These are phyloP conservation scores for Neostethus bicornis DNA, from an alignment of 2,797 vertebrate genomes.

Conservation along the genomic window DNA sequence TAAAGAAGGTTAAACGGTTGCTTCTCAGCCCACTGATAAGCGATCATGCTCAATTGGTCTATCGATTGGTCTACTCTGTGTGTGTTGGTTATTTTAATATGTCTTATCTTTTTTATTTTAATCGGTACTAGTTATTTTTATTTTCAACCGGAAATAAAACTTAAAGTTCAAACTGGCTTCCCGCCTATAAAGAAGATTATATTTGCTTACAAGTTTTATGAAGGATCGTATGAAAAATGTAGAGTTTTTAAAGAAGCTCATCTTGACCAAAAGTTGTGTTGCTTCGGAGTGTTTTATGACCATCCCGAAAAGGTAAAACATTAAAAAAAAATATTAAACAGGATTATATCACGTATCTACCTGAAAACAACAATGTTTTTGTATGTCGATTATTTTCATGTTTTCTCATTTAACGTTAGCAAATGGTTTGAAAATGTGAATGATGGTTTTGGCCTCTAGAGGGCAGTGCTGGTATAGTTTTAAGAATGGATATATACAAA, in stretches of 20 bases:
- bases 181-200: constrained; percentile 87
- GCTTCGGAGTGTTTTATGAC: constrained; percentile 87
- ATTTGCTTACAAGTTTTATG: constrained; percentile 88
- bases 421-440: neutral
- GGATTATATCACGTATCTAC: neutral
- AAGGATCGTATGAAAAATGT: constrained; percentile 83
- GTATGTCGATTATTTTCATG: neutral
- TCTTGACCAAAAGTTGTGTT: constrained; percentile 84
- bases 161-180: constrained; percentile 85
- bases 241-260: constrained; percentile 87
- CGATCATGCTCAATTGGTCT: constrained; percentile 83
- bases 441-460: constrained; percentile 49
- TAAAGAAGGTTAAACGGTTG: neutral
- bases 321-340: neutral
- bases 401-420: neutral
- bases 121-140: constrained; percentile 82
- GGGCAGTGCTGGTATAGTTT: constrained; percentile 48
- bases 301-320: constrained; percentile 79
- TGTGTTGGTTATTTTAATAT: constrained; percentile 71
- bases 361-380: neutral
- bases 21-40: neutral
- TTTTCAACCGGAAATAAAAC: constrained; percentile 84
- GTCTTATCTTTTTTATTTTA: constrained; percentile 74
- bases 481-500: no score
- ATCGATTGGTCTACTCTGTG: constrained; percentile 84